Evolutionary conservation across 2,113 vertebrate genomes (phyloP), one percentile per base, ranked within the genome.

Genomic region (Gymnorhina tibicen): DNA sequence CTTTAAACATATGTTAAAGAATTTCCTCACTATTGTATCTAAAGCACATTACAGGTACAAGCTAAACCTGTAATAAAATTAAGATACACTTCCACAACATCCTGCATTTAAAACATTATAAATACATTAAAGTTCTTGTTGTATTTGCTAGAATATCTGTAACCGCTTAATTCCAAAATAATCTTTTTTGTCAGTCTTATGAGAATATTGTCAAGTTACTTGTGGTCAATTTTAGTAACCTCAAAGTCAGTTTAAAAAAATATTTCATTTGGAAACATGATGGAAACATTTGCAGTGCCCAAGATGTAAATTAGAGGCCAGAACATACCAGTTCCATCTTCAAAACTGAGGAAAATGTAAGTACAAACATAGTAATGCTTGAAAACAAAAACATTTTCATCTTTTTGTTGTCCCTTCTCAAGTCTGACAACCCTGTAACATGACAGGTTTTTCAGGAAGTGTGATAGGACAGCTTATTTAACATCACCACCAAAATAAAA

Each of bases 371-470:
- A 75, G 39, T 70, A 85, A 85, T 30, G 32, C 6, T 35, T 50
- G 28, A 39, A 70, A 82, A 90, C 22, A 78, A 70, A 83, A 53
- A 2, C 32, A 63, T 70, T 63, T 53, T 42, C 6, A 53, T 35
- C 5, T 60, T 85, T 49, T 46, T 59, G 19, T 56, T 52, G 32
- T 84, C 41, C 35, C 58, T 86, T 39, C 46, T 44, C 10, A 12
- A 32, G 13, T 18, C 50, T 0, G 0, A 66, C 68, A 60, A 70
- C 4, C 28, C 35, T 60, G 20, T 24, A 41, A 32, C 28, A 26
- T 2, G 9, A 72, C 10, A 42, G n/a, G 32, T 22, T 59, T 91
- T 39, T 53, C 63, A 56, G 14, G 35, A 59, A 37, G 21, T 4
- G 6, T 42, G 58, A 64, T 7, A 11, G 42, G 22, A 87, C 13